Evolutionary conservation across 2,797 vertebrate genomes (phyloP).

Genomic region (Tapirus indicus): DNA sequence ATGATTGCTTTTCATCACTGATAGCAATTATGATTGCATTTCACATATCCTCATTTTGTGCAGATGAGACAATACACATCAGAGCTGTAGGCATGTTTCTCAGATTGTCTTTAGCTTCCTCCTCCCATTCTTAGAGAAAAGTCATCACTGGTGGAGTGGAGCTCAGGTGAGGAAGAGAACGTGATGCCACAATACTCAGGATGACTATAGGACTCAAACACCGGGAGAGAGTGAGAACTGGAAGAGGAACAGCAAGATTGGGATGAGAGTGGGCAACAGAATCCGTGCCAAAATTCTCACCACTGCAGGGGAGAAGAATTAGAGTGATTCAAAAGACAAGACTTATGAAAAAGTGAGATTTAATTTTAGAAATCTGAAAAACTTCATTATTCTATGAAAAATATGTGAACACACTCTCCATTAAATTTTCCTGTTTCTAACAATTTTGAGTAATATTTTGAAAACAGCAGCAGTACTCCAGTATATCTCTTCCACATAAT

Average conservation of each 20-base stretch:
- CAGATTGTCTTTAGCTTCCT: background rate
- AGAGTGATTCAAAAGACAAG: background rate
- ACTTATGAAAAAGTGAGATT: background rate
- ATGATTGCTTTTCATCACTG: constrained; percentile 66
- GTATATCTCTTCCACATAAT: background rate
- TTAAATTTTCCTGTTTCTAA: constrained; percentile 28
- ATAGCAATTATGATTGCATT: constrained; percentile 62
- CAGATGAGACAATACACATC: background rate
- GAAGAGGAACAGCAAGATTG: background rate
- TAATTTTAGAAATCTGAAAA: constrained; percentile 48
- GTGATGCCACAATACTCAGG: background rate
- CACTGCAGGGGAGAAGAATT: background rate
- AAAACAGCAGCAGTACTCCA: background rate
- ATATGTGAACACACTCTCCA: background rate
- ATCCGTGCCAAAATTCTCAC: background rate
- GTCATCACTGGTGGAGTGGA: background rate
- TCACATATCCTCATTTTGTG: background rate
- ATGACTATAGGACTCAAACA: background rate
- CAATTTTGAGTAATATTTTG: background rate
- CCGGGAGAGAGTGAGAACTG: background rate
- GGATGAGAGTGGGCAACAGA: background rate
- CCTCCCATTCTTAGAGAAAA: background rate
- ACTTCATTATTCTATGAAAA: constrained; percentile 17
- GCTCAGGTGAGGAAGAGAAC: background rate
- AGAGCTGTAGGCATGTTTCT: background rate